These are phyloP conservation scores for Sicus ferrugineus DNA, from an alignment of 2,888 invertebrate genomes.

Conservation along the genomic window DNA sequence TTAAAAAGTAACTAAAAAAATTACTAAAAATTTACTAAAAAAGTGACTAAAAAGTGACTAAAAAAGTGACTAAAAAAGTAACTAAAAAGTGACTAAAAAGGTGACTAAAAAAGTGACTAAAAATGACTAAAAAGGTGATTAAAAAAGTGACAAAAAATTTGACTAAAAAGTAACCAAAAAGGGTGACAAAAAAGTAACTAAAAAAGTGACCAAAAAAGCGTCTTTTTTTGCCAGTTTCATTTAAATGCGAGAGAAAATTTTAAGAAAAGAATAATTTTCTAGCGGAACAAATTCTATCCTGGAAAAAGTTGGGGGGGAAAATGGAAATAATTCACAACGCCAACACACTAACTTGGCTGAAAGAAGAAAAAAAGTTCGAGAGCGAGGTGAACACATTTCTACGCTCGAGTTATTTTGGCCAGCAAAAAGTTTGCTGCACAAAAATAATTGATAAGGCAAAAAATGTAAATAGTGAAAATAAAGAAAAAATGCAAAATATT, in stretches of 20 bases:
- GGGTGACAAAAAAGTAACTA: not conserved
- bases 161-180: no score
- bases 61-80: no score
- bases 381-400: conserved; percentile 31
- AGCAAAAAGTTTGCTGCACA: not conserved
- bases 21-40: no score
- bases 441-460: not conserved
- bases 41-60: no score
- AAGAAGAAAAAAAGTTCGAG: conserved; percentile 29
- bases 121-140: no score
- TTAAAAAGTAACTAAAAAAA: no score
- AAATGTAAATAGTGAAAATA: not conserved
- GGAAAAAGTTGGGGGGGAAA: no score
- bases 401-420: conserved; percentile 16
- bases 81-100: no score
- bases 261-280: conserved; percentile 14
- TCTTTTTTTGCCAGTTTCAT: conserved; percentile 24
- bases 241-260: conserved; percentile 27
- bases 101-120: no score
- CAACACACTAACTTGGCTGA: not conserved
- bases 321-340: not conserved
- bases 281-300: conserved; percentile 21
- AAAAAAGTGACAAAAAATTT: not conserved
- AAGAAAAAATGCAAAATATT: not conserved
- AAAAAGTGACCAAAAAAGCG: not conserved